Evolutionary conservation across 2,888 invertebrate species (phyloP), one percentile per base, ranked within the genome.

Genomic region (Cetonia aurata): DNA sequence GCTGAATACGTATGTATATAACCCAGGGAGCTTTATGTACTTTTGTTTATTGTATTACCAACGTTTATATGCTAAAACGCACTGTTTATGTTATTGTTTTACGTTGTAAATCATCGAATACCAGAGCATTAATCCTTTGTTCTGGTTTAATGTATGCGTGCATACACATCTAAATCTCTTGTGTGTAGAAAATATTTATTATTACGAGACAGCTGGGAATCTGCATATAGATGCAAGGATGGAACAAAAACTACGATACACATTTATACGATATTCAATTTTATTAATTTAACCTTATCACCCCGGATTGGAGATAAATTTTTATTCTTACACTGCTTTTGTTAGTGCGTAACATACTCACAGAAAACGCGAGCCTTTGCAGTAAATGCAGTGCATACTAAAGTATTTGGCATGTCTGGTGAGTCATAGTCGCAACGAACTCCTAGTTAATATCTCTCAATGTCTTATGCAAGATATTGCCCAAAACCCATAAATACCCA

Each of bases 271-370:
- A 53, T 17, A 42, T 57, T 17, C 8, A 57, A 57, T 57, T 41
- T 57, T 57, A 57, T 42, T 17, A 17, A 57, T 41, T 42, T 57
- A 57, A 57, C 57, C 57, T 57, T 57, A 42, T 57, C 57, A 42
- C 57, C 42, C 42, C 25, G 37, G 9, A 10, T 37, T 37, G 9
- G 37, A 37, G 37, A 37, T 37, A 37, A 3, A 6, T 25, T 25
- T 25, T 25, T 25, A 25, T 4, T 1, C 25, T 25, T 25, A 25
- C 25, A 25, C 25, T 4, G 25, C 25, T 25, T 25, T 25, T 25
- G 25, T 25, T 25, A 25, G 25, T 25, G 25, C 3, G 25, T 25
- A 25, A 25, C n/a, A 25, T 25, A 25, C 25, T 3, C 25, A 25
- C 25, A 25, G 25, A 4, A 25, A 1, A 25, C 48, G n/a, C 48